Base-by-base conservation (phyloP, 1,140 invertebrate species). In the Sycophaga agraensis region DNA sequence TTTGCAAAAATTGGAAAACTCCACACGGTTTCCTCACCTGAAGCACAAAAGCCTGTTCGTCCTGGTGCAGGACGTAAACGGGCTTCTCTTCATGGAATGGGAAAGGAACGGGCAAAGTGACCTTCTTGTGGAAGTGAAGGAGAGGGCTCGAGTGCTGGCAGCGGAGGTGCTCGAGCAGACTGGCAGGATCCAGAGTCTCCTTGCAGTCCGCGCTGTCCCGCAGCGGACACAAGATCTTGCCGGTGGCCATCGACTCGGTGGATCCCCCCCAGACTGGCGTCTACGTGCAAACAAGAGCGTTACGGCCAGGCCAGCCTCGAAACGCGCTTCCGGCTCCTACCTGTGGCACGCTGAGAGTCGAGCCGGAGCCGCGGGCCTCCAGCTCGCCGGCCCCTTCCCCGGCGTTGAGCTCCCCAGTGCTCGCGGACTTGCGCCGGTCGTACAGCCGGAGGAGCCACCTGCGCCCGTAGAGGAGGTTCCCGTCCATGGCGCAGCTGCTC, bases 341-440 rank as follows among this genome's bases (percentile, higher is more conserved):
- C 59, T 65, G 68, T 0, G 71, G 69, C 2, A 70, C 66, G 24
- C 65, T 71, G 4, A 73, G 54, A 28, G 68, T 58, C 3, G 65
- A 66, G 14, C 57, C 58, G 0, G 63, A 68, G 17, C 51, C 54
- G 7, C 9, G 43, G 14, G 58, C n/a, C 1, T 19, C 51, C 22
- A 65, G 4, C 14, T 28, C 40, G 1, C 56, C n/a, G 8, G 4
- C 4, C 4, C 22, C 26, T 4, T 9, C 16, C 11, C 39, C 49
- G 9, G 35, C 34, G 2, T 68, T 69, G 0, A 81, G 60, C 61
- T 80, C 76, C 14, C 79, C 75, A 0, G 76, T 80, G 43, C 78
- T 80, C 0, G 78, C 79, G 1, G 79, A 81, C 58, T 80, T 80
- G 0, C 67, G 42, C 7, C 77, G 64, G 58, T 77, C 73, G 49